Evolutionary conservation across 1,140 invertebrate genomes (phyloP).

Genomic region (Mactra quadrangularis): DNA sequence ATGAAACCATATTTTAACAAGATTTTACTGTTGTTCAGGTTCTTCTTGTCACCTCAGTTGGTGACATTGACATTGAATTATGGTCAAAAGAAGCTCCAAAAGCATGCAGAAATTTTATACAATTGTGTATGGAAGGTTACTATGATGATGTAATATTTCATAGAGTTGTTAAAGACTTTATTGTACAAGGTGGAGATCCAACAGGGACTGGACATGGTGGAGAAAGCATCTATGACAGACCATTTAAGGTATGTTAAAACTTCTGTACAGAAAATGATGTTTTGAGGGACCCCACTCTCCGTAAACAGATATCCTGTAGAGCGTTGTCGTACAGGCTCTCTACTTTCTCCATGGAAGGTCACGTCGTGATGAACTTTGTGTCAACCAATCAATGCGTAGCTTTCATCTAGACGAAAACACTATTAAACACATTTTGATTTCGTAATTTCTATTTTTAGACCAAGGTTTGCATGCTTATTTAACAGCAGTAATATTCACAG

Average conservation of each 20-base stretch:
- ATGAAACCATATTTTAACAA: no score
- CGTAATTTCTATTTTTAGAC: no score
- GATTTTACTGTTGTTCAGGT: constrained; percentile 86
- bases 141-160: constrained; percentile 97
- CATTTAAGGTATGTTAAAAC: constrained; percentile 96
- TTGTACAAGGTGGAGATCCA: constrained; percentile 98
- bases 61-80: constrained; percentile 98
- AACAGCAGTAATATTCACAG: no score
- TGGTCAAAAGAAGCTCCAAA: constrained; percentile 98
- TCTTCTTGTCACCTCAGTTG: constrained; percentile 94
- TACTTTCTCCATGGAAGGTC: no score
- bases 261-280: constrained; percentile 17
- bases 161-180: constrained; percentile 95
- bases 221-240: constrained; percentile 96
- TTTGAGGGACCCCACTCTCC: no score
- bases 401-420: no score
- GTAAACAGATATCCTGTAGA: no score
- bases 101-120: constrained; percentile 98
- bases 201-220: constrained; percentile 93
- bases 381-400: no score
- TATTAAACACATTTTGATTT: no score
- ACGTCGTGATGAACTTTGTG: no score
- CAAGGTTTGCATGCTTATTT: no score
- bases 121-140: constrained; percentile 98
- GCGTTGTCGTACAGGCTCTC: no score